A percentile compares a stretch with the other conserved stretches of the same genome.
Evolutionary conservation across 2,888 invertebrate genomes (phyloP).

Genomic region (Drosophila nigricruria): DNA sequence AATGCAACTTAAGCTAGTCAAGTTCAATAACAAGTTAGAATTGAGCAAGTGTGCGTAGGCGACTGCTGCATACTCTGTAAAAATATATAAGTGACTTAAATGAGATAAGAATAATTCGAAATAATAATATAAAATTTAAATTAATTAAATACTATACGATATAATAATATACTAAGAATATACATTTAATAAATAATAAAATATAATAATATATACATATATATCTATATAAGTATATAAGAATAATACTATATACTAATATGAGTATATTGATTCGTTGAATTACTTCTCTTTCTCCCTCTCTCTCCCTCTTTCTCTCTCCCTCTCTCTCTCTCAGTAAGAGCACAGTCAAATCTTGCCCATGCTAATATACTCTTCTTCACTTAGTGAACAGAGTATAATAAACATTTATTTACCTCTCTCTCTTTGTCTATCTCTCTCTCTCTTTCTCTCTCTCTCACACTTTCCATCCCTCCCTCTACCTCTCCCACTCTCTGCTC

Average conservation of each 20-base stretch:
- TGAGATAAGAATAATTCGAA: not conserved
- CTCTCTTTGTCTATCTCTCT: not conserved
- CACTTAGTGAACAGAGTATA: not conserved
- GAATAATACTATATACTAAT: too few relatives aligned
- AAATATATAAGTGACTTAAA: not conserved
- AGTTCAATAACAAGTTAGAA: not conserved
- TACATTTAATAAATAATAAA: too few relatives aligned
- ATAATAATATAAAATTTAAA: not conserved
- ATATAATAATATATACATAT: not conserved
- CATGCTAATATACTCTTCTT: not conserved
- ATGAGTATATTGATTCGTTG: too few relatives aligned
- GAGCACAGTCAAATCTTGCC: not conserved
- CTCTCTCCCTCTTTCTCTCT: too few relatives aligned
- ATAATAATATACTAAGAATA: too few relatives aligned
- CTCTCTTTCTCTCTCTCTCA: not conserved
- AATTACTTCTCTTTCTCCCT: too few relatives aligned
- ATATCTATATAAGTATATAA: not conserved
- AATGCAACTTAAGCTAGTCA: conserved; percentile 1
- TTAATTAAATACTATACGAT: not conserved
- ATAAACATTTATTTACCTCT: not conserved
- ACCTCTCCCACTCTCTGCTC: too few relatives aligned
- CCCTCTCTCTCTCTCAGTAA: too few relatives aligned
- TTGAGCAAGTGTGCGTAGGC: not conserved
- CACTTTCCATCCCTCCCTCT: not conserved
- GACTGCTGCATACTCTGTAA: not conserved